phyloP scores from a whole-genome alignment of 2,888 invertebrate species.

The Nemapogon koenigi region DNA sequence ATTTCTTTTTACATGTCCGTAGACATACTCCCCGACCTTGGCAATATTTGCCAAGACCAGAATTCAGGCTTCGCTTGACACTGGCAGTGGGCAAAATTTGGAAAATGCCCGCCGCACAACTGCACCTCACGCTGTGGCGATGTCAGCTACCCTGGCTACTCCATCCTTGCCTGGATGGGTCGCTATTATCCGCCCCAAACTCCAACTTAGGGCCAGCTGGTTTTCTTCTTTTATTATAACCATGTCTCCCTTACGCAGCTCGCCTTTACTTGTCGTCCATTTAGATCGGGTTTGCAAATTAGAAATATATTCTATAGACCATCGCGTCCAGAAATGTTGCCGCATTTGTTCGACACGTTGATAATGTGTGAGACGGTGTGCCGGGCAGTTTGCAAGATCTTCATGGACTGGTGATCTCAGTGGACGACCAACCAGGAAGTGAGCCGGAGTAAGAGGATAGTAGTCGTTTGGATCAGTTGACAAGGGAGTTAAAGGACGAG shows the following conservation, averaged over 20 bases:
- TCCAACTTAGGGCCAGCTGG: too few species aligned
- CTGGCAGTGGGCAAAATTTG: too few species aligned
- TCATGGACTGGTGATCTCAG: conserved; percentile 11
- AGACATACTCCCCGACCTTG: too few species aligned
- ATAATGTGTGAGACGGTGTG: conserved; percentile 13
- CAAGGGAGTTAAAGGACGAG: conserved; percentile 20
- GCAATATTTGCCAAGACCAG: too few species aligned
- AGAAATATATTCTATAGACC: conserved; percentile 17
- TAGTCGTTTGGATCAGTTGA: conserved; percentile 20
- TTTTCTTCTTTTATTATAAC: too few species aligned
- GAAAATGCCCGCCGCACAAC: conserved; percentile 10
- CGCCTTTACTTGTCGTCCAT: conserved; percentile 15
- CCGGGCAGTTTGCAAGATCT: conserved; percentile 7
- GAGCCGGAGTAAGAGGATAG: conserved; percentile 22
- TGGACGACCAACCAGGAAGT: conserved; percentile 23
- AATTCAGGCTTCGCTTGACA: too few species aligned
- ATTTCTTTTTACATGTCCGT: too few species aligned
- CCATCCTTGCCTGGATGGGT: too few species aligned
- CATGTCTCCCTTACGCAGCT: conserved; percentile 3
- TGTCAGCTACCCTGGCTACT: conserved; percentile 10
- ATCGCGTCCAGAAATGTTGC: conserved; percentile 20
- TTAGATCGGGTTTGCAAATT: conserved; percentile 21
- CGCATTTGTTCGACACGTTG: conserved; percentile 17
- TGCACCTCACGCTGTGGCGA: conserved; percentile 9
- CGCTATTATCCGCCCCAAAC: too few species aligned